phyloP scores from a whole-genome alignment of 2,888 invertebrate genomes.

The Tenthredo distinguenda region DNA sequence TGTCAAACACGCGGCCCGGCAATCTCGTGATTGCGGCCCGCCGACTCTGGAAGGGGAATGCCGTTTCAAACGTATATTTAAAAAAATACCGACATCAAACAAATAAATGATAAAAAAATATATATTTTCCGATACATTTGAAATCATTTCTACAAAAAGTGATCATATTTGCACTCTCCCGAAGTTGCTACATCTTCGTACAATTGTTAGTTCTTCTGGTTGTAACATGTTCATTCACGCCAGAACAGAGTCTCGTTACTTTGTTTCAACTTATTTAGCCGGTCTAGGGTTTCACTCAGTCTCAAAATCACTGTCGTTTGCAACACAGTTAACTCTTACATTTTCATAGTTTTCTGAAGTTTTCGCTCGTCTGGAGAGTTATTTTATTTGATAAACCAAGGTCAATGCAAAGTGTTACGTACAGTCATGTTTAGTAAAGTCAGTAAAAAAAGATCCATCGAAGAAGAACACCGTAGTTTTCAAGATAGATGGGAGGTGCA shows the following conservation, averaged over 20 bases:
- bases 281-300: constrained; percentile 4
- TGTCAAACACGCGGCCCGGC: constrained; percentile 33
- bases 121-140: neutral
- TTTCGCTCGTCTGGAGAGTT: neutral
- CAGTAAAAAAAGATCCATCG: constrained; percentile 7
- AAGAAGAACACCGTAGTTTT: constrained; percentile 36
- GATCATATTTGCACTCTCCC: neutral
- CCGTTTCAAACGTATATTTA: neutral
- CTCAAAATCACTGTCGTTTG: neutral
- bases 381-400: neutral
- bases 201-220: neutral
- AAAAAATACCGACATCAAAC: neutral
- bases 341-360: constrained; percentile 9
- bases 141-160: neutral
- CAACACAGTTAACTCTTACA: neutral
- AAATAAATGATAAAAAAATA: neutral
- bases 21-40: neutral
- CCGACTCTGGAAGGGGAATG: neutral
- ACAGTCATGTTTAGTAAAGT: constrained; percentile 1
- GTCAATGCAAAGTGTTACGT: neutral
- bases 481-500: constrained; percentile 4
- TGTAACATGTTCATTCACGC: constrained; percentile 19
- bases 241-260: constrained; percentile 12
- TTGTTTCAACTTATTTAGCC: neutral
- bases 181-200: constrained; percentile 4